Base-by-base conservation (phyloP, 1,140 invertebrate genomes). In the Globodera ellingtonae region DNA sequence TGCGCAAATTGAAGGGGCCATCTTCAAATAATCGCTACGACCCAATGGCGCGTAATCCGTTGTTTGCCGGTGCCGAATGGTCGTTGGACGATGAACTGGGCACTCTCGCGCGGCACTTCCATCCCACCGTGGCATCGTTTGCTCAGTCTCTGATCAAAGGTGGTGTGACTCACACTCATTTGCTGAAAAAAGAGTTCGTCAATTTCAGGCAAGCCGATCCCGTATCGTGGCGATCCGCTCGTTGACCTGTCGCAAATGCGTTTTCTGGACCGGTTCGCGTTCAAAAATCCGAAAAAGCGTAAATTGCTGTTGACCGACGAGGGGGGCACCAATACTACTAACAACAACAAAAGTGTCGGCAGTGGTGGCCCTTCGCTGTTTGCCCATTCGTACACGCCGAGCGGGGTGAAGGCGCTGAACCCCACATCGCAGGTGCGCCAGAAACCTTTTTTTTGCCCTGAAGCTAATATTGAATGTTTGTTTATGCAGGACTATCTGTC, bases 231-330 rank as follows among this genome's bases (percentile, higher is more conserved):
- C 0, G 95, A 98, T 91, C 96, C 96, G 0, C 90, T 98, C 0
- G 92, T 94, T 87, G 96, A 98, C 90, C 95, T 98, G 87, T 94
- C 93, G 0, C 89, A 95, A 1, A 93, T 95, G 46, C 91, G 94
- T 79, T 98, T 98, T 88, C 90, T 98, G 13, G 96, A 98, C 88
- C 92, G 95, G 78, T 98, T 97, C 90, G 94, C 95, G 3, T 98
- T 95, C 87, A 95, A 96, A 89, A 98, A 98, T 91, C 95, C 96
- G 0, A 98, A 98, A 93, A 93, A 89, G 89, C 87, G 82, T 89
- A 85, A 84, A 83, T 21, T 50, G 71, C n/a, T 46, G 44, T 18
- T 13, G 56, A 18, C 24, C 13, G 73, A 6, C 6, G 15, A 13
- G 5, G 56, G 15, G 5, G 15, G 56, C 56, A 62, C 13, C 18